Evolutionary conservation across 2,888 invertebrate species (phyloP), one percentile per base, ranked within the genome.

Genomic region (Loripinus fragilis): DNA sequence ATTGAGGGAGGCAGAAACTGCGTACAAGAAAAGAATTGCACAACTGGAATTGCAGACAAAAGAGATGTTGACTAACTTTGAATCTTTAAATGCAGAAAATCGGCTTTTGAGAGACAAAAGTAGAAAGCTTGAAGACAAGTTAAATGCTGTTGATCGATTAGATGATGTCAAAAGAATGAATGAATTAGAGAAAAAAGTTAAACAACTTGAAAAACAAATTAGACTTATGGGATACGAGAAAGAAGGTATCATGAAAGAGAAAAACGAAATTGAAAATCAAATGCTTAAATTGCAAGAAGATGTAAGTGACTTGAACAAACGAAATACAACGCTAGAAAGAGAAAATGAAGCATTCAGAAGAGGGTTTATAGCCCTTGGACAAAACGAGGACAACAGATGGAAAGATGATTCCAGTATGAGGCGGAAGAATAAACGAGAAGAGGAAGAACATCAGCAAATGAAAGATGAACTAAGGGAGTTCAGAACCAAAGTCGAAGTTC

Each of bases 41-140:
- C 83, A 83, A 41, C 70, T 83, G 10, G 80, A 83, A 67, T 73
- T 79, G 30, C 78, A 83, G 33, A 74, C 80, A 10, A 78, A 69
- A 50, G 80, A 78, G 69, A 83, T 83, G 83, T 45, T 83, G 45
- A 74, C 65, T 28, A 83, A 83, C 35, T 83, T 83, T 70, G 83
- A 83, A 52, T 78, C 83, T 1, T 68, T 83, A 25, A 80, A 83
- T 65, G 45, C 74, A 20, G 83, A 83, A 79, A 83, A 83, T 72
- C 80, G 80, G 74, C 78, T 76, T 35, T 65, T 83, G 12, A 67
- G 83, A 38, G 81, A 80, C 42, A 83, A 83, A 73, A 75, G 75
- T n/a, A 78, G 76, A 28, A 77, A 72, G 17, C 69, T 81, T 20
- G 80, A 80, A 65, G 81, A 80, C 28, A 73, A 76, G n/a, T 71